Base-by-base conservation (phyloP, 2,113 vertebrate genomes). In the Thamnaconus septentrionalis region DNA sequence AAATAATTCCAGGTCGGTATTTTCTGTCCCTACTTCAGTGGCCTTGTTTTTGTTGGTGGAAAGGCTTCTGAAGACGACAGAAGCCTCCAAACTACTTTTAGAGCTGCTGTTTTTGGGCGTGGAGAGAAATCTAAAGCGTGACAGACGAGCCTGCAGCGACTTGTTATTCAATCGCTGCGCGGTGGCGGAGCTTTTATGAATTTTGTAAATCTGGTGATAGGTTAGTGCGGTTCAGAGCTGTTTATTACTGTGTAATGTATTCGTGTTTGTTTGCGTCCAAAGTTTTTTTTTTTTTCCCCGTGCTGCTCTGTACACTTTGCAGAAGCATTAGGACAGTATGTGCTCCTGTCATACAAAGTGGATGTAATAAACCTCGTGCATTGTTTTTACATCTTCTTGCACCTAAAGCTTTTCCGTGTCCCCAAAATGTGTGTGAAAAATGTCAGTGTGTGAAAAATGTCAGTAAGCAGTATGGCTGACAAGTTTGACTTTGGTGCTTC, bases 401-500 rank as follows among this genome's bases (percentile, higher is more conserved):
- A 9, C 7, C 40, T 55, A 61, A 67, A 5, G 59, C 41, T 53
- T 66, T 31, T 45, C 11, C 10, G 48, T 54, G 53, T 64, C 8
- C 44, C 40, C 41, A 54, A n/a, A 58, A 1, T 31, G 18, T 6
- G 4, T 62, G 46, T 51, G 50, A 56, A 31, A 52, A 60, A n/a
- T 52, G 52, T 53, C 39, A 12, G 31, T 9, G 4, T 62, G 46
- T 51, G 50, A 56, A 31, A 52, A 60, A n/a, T 52, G 52, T 53
- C 39, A 12, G 31, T 9, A 52, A 7, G 18, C 18, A 31, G 1
- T 2, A 31, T 2, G 18, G 48, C 58, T 61, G 59, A 63, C 56
- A 48, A 41, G 47, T 69, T 48, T 41, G 54, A 59, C 56, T 69
- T 58, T 64, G 55, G 1, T 56, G 46, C 11, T 67, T n/a, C 56